Conservation (phyloP, 2,113 vertebrate species). For the Saguinus imperator region DNA sequence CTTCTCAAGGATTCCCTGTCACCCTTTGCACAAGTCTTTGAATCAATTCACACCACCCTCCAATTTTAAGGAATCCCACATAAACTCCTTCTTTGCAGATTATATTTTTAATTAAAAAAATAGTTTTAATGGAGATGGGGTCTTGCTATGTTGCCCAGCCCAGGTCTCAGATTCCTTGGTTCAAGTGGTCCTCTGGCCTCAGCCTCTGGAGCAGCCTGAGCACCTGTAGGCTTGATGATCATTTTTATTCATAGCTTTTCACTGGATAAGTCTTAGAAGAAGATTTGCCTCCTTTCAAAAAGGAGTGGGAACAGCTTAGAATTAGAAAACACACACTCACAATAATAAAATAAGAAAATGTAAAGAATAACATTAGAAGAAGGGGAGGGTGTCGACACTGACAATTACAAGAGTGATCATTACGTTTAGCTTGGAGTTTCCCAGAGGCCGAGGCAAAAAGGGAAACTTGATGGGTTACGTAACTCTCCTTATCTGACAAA, state of each 20-base stretch:
- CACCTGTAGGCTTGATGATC: neutral
- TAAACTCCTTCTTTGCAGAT: neutral
- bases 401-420: neutral
- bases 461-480: neutral
- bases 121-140: neutral
- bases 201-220: neutral
- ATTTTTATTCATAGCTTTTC: slow-evolving; percentile 12
- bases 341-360: neutral
- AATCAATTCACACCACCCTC: neutral
- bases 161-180: neutral
- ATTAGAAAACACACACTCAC: neutral
- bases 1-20: fast-evolving
- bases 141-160: neutral
- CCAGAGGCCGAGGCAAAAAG: slow-evolving; percentile 44
- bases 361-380: neutral
- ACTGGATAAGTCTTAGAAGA: neutral
- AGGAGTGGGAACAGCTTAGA: neutral
- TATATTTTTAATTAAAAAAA: neutral
- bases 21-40: neutral
- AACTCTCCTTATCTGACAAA: slow-evolving; percentile 13
- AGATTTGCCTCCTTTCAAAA: slow-evolving; percentile 1
- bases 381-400: neutral
- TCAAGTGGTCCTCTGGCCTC: neutral
- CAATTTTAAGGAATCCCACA: neutral
- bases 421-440: slow-evolving; percentile 22